Percentiles rank a stretch among this genome's conserved stretches.
Evolutionary conservation across 2,888 invertebrate species (phyloP).

Genomic region (Euzetes globulus): DNA sequence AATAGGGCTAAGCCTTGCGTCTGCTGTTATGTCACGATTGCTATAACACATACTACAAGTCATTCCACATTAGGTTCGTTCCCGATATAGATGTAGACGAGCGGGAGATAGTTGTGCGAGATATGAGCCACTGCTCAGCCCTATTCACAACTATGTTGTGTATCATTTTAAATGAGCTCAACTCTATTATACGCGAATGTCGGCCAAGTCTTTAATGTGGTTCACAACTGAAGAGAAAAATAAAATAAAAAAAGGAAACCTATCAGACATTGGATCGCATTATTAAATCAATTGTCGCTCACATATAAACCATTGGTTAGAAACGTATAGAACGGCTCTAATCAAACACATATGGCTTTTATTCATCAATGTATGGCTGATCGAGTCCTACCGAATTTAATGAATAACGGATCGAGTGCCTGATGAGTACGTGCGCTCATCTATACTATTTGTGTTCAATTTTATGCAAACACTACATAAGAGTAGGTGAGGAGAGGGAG

Average conservation of each 20-base stretch:
- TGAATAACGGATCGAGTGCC: slow-evolving; percentile 19
- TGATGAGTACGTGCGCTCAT: not conserved
- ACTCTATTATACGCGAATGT: not conserved
- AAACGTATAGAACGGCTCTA: not conserved
- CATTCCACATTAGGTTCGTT: not conserved
- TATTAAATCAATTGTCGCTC: not conserved
- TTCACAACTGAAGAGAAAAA: slow-evolving; percentile 2
- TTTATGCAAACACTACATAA: not conserved
- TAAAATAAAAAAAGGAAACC: not conserved
- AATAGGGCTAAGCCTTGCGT: not conserved
- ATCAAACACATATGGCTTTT: slow-evolving; percentile 22
- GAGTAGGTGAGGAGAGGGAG: not conserved
- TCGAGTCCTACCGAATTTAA: not conserved
- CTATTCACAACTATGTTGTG: not conserved
- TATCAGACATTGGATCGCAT: slow-evolving; percentile 1
- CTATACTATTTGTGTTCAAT: not conserved
- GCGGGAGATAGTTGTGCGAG: not conserved
- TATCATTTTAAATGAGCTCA: slow-evolving; percentile 14
- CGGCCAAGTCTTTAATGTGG: slow-evolving; percentile 12
- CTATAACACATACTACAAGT: not conserved
- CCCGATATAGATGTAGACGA: not conserved
- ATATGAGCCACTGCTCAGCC: not conserved
- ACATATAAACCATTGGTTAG: not conserved
- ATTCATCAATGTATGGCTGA: slow-evolving; percentile 16
- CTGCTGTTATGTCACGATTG: not conserved